Conservation (phyloP, 2,888 invertebrate species). For the Agrotis puta region DNA sequence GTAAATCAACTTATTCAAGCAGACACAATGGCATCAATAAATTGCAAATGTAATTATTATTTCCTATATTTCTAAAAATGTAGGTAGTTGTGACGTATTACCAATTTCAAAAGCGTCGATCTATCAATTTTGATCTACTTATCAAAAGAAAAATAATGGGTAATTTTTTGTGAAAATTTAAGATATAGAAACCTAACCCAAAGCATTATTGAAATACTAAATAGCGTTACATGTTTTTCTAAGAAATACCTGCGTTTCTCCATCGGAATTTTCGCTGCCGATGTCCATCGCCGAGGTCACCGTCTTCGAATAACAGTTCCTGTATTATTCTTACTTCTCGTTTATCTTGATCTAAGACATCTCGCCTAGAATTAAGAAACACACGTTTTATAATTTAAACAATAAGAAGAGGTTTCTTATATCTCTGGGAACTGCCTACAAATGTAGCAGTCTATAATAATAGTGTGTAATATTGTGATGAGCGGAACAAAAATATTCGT, state of each 20-base stretch:
- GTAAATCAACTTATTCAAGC: too few relatives aligned
- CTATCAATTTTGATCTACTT: too few relatives aligned
- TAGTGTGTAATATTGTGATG: too few relatives aligned
- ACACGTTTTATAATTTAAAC: background rate
- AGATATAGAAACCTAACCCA: too few relatives aligned
- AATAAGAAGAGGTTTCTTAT: background rate
- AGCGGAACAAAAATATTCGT: too few relatives aligned
- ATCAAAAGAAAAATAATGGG: too few relatives aligned
- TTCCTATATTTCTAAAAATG: too few relatives aligned
- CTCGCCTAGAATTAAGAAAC: conserved; percentile 90
- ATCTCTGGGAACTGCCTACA: background rate
- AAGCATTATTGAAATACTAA: background rate
- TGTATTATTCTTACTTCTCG: conserved; percentile 95
- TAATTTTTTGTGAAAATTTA: too few relatives aligned
- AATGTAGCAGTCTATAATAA: background rate
- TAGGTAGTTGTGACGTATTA: too few relatives aligned
- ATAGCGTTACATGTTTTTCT: background rate
- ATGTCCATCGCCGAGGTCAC: conserved; percentile 95
- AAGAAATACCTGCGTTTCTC: conserved; percentile 93
- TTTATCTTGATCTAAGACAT: conserved; percentile 96
- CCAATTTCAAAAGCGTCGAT: too few relatives aligned
- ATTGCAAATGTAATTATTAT: too few relatives aligned
- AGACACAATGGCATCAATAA: too few relatives aligned
- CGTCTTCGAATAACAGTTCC: conserved; percentile 97
- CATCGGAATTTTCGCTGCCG: conserved; percentile 96